Conservation (phyloP, 2,797 vertebrate species). For the Hirundo rustica region DNA sequence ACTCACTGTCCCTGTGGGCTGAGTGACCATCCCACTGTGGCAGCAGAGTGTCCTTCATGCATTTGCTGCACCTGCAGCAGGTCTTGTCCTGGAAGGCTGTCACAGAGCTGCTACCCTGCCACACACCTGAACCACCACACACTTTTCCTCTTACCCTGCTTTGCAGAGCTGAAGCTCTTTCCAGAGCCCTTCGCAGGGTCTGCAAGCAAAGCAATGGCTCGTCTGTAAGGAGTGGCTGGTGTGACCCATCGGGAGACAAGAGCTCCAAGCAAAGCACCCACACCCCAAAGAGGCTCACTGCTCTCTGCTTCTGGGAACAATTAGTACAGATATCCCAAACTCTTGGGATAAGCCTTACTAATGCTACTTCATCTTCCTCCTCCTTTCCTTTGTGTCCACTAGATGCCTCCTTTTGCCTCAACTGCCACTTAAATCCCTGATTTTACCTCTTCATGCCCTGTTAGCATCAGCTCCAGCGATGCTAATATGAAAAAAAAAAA, state of each 20-base stretch:
- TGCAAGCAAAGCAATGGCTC: neutral
- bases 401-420: neutral
- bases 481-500: neutral
- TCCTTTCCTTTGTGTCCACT: neutral
- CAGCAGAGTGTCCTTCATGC: neutral
- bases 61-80: neutral
- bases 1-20: neutral
- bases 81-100: neutral
- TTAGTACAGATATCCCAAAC: neutral
- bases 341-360: neutral
- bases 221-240: neutral
- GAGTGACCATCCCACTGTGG: neutral
- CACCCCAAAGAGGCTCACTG: neutral
- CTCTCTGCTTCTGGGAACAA: neutral
- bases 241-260: neutral
- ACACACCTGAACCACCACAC: neutral
- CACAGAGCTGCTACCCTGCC: neutral
- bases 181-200: neutral
- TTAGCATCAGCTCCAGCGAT: neutral
- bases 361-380: neutral
- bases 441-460: neutral
- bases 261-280: neutral
- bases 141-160: neutral
- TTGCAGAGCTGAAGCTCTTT: neutral
- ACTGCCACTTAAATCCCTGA: neutral